Base-by-base conservation (phyloP, 2,888 invertebrate genomes). In the Mechanitis messenoides region DNA sequence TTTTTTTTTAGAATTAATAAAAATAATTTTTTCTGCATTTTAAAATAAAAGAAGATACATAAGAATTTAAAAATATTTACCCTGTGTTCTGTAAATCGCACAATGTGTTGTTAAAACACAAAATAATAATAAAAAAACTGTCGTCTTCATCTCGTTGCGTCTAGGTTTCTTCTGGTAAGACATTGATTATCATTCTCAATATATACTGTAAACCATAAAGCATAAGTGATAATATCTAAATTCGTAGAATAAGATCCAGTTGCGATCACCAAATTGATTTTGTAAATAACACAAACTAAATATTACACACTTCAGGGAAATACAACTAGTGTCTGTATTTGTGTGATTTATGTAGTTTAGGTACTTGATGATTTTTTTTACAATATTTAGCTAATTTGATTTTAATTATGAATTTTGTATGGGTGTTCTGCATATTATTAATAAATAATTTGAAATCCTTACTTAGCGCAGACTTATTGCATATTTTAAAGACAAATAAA, bases 161-260 rank as follows among this genome's bases (percentile, higher is more conserved):
- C 63, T 59, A 72, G 58, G 66, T 67, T 68, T 60, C 71, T 69
- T 81, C 72, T 84, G 78, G 75, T 55, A 28, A 33, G 45, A 53
- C 63, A 61, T 59, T 46, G 59, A 47, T 31, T 60, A 61, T 55
- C 53, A 62, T 69, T 59, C 57, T 70, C 72, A 76, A 83, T 72
- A 77, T 85, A 85, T 85, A 85, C 63, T 70, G 70, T 69, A 71
- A 67, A 69, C 68, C 64, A 58, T 68, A 67, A 62, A 7, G 31
- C 9, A 50, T 7, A 50, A 31, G 68, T 68, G 69, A 66, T 69
- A 71, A 69, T 73, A 72, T 63, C 65, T 57, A 60, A 67, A 63
- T 84, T 84, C 86, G 71, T 69, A 79, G 84, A 84, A 85, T 78
- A 76, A 72, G 65, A 69, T 67, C 65, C 71, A 69, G 67, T 65